phyloP scores from a whole-genome alignment of 1,140 invertebrate species.

The Drosophila subobscura region DNA sequence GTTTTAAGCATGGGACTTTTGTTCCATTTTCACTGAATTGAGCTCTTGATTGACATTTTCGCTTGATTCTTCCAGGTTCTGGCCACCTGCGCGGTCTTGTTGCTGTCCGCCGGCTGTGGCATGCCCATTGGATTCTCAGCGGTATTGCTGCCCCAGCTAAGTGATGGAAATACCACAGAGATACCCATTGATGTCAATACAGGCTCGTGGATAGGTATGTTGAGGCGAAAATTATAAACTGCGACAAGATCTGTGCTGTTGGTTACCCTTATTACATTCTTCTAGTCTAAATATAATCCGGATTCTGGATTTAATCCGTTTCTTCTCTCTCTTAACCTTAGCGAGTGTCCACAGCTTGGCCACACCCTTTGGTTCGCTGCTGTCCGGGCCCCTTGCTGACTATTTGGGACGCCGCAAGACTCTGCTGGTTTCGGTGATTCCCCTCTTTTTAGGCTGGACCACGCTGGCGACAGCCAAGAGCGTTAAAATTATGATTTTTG shows the following conservation, averaged over 20 bases:
- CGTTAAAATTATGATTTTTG: conserved; percentile 86
- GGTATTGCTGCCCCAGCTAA: conserved; percentile 87
- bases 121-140: conserved; percentile 90
- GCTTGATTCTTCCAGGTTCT: conserved; percentile 84
- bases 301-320: conserved; percentile 4
- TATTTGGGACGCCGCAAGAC: conserved; percentile 86
- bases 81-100: conserved; percentile 87
- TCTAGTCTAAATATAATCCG: neutral
- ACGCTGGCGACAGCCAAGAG: conserved; percentile 86
- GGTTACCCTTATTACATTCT: neutral
- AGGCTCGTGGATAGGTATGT: conserved; percentile 88
- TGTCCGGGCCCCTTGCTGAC: conserved; percentile 87
- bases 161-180: conserved; percentile 84
- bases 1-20: neutral
- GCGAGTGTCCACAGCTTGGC: conserved; percentile 88
- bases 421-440: conserved; percentile 86
- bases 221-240: neutral
- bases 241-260: neutral
- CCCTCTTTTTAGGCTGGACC: conserved; percentile 87
- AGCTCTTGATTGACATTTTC: neutral
- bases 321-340: conserved; percentile 74
- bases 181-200: conserved; percentile 85
- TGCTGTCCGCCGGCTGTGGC: conserved; percentile 87
- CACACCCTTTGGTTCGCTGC: conserved; percentile 87
- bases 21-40: neutral